Evolutionary conservation across 2,888 invertebrate genomes (phyloP).

Genomic region (Cataglyphis albicans): DNA sequence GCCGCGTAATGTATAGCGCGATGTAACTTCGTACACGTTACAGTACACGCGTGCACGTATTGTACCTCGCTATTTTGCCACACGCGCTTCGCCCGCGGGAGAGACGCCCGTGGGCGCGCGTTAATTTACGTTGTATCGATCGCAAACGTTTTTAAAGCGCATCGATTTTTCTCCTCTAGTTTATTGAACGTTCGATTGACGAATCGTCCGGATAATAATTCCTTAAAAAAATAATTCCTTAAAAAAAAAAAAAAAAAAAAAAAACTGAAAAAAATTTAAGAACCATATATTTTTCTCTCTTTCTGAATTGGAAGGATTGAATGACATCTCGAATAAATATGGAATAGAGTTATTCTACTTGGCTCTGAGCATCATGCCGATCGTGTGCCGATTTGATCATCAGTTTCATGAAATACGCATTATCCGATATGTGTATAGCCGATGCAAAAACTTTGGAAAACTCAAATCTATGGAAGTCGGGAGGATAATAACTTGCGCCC

Average conservation of each 20-base stretch:
- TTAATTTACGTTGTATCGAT: constrained; percentile 35
- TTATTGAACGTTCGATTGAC: background rate
- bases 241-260: too few relatives aligned
- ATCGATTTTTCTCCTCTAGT: background rate
- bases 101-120: constrained; percentile 20
- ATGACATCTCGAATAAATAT: background rate
- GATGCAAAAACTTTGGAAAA: constrained; percentile 11
- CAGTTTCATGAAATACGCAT: background rate
- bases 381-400: background rate
- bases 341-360: background rate
- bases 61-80: constrained; percentile 30
- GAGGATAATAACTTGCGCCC: constrained; percentile 22
- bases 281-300: background rate
- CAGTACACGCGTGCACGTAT: constrained; percentile 37
- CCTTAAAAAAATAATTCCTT: too few relatives aligned
- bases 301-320: background rate
- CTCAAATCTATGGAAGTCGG: constrained; percentile 34
- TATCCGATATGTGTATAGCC: background rate
- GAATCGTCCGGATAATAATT: background rate
- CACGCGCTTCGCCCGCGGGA: constrained; percentile 23
- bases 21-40: constrained; percentile 63
- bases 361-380: too few relatives aligned
- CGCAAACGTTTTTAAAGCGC: background rate
- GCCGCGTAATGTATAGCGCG: constrained; percentile 34
- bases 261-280: background rate